A percentile compares a stretch with the other conserved stretches of the same genome.
phyloP scores from a whole-genome alignment of 1,140 invertebrate genomes.

The Pseudomyrmex sp. region DNA sequence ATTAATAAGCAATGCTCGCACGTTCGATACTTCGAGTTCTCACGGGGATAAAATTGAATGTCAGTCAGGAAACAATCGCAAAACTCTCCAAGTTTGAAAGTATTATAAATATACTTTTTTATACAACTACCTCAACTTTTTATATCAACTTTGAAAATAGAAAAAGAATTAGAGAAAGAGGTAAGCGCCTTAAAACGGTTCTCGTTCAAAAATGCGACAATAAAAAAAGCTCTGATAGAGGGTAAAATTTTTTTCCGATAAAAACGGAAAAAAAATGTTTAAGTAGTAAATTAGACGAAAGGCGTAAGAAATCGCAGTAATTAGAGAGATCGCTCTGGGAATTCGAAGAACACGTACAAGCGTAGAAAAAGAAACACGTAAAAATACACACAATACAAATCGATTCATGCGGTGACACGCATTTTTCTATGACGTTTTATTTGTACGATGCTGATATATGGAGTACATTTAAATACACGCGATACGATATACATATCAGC shows the following conservation, averaged over 20 bases:
- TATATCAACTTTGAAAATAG: slow-evolving; percentile 19
- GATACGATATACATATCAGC: neutral
- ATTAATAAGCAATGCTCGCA: slow-evolving; percentile 18
- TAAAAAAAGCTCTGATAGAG: slow-evolving; percentile 2
- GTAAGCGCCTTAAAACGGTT: neutral
- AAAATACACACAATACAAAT: neutral
- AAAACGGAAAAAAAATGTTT: neutral
- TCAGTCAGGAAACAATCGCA: neutral
- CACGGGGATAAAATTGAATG: neutral
- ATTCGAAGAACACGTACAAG: slow-evolving; percentile 4
- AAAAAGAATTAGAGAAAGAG: neutral
- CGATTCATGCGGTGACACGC: slow-evolving; percentile 1
- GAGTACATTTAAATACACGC: neutral
- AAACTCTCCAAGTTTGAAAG: neutral
- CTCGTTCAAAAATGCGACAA: slow-evolving; percentile 29
- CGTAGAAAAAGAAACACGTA: slow-evolving; percentile 7
- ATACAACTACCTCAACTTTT: slow-evolving; percentile 35
- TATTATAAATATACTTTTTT: no score
- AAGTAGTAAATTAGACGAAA: neutral
- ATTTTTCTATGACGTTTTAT: slow-evolving; percentile 57
- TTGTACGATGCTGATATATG: slow-evolving; percentile 32
- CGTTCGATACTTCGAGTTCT: slow-evolving; percentile 28
- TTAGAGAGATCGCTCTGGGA: slow-evolving; percentile 13
- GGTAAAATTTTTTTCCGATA: neutral
- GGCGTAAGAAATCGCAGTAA: neutral